Evolutionary conservation across 2,888 invertebrate species (phyloP), one percentile per base, ranked within the genome.

Genomic region (Diaperis boleti): DNA sequence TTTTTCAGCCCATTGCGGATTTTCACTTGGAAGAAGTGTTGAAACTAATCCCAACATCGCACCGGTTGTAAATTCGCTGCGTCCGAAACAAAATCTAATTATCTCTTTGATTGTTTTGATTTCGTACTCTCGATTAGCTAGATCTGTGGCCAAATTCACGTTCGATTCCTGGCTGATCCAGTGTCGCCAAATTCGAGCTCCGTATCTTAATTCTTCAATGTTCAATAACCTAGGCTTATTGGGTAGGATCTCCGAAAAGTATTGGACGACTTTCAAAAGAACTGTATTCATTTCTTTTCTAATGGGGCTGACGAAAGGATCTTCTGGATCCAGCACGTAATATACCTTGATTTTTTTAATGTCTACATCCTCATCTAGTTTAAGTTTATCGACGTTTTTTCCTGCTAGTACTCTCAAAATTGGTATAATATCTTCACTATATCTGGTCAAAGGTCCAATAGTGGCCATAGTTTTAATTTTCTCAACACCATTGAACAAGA

Each of bases 381-480:
- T 83, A 0, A 92, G 77, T 15, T 82, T 81, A 0, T 76, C 71
- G 0, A 83, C 81, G 57, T 86, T 85, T 10, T 86, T 83, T 0
- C 84, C 88, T 0, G 86, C 79, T 1, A 91, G 78, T 17, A 91
- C 82, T 81, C 88, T 89, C 1, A 94, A 84, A 64, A 95, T 83
- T 0, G 95, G 93, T 17, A 85, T 82, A 54, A 98, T 83, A 83
- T 98, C 98, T 13, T 84, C 85, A 11, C 91, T 88, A 78, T 89
- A 89, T 45, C 90, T 87, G 62, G 90, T 87, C 79, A 96, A 86
- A 35, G 96, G 95, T 0, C 98, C 97, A 0, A 89, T 89, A 11
- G 88, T 87, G 0, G 95, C 90, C 88, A 96, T 95, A 0, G 92
- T 88, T 1, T 88, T 83, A n/a, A 84, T 82, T 69, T 87, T 85